Percentiles rank a stretch among this genome's conserved stretches.
Conservation (phyloP, 2,113 vertebrate species). For the Brachyistius frenatus region DNA sequence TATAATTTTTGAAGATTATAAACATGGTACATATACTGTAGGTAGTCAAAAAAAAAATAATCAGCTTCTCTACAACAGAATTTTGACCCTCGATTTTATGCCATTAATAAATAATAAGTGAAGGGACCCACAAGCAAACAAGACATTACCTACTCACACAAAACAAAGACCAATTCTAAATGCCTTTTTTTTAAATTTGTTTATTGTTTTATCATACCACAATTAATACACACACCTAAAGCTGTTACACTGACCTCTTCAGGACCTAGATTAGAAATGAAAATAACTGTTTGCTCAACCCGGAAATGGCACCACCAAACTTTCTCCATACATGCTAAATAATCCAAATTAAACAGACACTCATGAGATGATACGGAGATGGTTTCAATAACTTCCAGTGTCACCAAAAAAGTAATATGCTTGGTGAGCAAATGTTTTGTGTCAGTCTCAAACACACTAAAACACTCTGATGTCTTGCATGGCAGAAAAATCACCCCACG, state of each 20-base stretch:
- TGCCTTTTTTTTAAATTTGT: neutral
- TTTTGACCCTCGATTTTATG: neutral
- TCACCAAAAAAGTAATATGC: conserved; percentile 9
- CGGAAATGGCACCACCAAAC: neutral
- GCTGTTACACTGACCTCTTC: neutral
- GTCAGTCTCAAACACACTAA: neutral
- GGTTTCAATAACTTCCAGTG: neutral
- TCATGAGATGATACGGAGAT: neutral
- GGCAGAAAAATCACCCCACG: conserved; percentile 54
- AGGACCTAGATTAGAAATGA: neutral
- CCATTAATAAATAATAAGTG: neutral
- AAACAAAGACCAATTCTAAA: conserved; percentile 5
- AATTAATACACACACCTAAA: neutral
- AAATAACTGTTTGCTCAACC: neutral
- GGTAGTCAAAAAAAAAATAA: neutral
- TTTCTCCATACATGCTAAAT: neutral
- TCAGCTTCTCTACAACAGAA: neutral
- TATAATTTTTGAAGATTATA: neutral
- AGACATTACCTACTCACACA: neutral
- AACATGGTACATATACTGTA: neutral
- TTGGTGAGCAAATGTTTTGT: conserved; percentile 32
- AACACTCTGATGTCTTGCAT: conserved; percentile 31
- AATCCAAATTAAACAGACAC: conserved; percentile 1
- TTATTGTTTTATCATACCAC: neutral
- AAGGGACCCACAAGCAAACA: neutral